Percentiles rank a stretch among this genome's conserved stretches.
Evolutionary conservation across 2,888 invertebrate species (phyloP).

Genomic region (Drosophila rellima): DNA sequence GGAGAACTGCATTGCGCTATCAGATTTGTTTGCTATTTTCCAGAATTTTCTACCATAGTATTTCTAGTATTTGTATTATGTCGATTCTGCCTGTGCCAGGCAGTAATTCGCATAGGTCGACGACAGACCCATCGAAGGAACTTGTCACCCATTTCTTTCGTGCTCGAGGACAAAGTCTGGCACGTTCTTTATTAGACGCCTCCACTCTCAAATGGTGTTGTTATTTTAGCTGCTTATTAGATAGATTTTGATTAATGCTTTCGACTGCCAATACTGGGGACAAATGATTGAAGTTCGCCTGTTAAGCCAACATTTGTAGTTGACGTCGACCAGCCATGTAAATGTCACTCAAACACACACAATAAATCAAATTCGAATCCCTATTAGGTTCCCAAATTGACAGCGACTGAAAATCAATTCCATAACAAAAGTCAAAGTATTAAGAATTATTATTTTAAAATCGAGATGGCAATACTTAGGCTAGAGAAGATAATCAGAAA

Average conservation of each 20-base stretch:
- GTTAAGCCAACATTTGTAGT: slow-evolving; percentile 55
- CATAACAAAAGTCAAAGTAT: neutral
- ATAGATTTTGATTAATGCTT: slow-evolving; percentile 70
- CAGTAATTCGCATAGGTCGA: neutral
- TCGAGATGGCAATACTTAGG: too few species aligned
- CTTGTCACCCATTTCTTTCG: slow-evolving; percentile 28
- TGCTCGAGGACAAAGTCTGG: slow-evolving; percentile 48
- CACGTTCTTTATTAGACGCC: slow-evolving; percentile 37
- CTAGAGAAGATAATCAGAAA: too few species aligned
- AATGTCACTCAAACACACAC: slow-evolving; percentile 37
- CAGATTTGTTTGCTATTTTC: neutral
- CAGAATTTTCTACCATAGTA: neutral
- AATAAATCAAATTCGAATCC: slow-evolving; percentile 47
- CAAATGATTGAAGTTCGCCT: slow-evolving; percentile 64
- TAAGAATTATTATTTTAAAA: neutral
- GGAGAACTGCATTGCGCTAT: neutral
- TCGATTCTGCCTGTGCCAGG: slow-evolving; percentile 27
- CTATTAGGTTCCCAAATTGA: slow-evolving; percentile 21
- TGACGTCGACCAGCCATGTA: slow-evolving; percentile 50
- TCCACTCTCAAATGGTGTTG: slow-evolving; percentile 9
- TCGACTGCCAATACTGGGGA: slow-evolving; percentile 35
- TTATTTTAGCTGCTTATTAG: slow-evolving; percentile 48
- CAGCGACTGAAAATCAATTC: neutral
- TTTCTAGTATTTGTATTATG: neutral
- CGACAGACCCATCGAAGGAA: neutral